These are phyloP conservation scores for Oncorhynchus masou DNA, from an alignment of 2,113 vertebrate species.

Conservation along the genomic window DNA sequence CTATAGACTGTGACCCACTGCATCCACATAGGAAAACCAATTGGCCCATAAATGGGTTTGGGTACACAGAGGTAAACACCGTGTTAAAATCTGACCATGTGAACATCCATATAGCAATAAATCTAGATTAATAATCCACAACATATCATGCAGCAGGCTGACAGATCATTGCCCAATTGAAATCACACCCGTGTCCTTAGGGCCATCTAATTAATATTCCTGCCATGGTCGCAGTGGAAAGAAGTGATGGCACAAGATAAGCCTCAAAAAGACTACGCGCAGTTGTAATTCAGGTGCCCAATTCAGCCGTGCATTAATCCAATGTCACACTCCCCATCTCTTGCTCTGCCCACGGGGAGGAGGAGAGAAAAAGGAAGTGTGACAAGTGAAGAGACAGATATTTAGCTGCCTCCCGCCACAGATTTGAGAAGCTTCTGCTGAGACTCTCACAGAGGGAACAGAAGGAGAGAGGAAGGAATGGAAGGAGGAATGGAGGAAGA, in stretches of 20 bases:
- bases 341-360: not conserved
- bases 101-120: too few species aligned
- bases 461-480: constrained; percentile 13
- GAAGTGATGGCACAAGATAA: constrained; percentile 1
- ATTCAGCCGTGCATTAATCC: too few species aligned
- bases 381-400: not conserved
- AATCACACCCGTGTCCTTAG: not conserved
- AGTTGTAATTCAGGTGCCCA: too few species aligned
- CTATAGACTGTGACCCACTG: too few species aligned
- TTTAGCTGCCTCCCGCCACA: too few species aligned
- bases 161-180: not conserved
- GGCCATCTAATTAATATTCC: not conserved
- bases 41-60: not conserved
- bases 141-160: too few species aligned
- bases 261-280: not conserved
- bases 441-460: not conserved
- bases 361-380: not conserved
- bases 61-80: not conserved
- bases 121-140: too few species aligned
- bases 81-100: too few species aligned
- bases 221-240: too few species aligned
- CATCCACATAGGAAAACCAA: too few species aligned
- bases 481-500: constrained; percentile 1
- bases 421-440: too few species aligned
- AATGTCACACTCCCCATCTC: constrained; percentile 22